Base-by-base conservation (phyloP, 2,113 vertebrate genomes). In the Pachypanchax playfairii region DNA sequence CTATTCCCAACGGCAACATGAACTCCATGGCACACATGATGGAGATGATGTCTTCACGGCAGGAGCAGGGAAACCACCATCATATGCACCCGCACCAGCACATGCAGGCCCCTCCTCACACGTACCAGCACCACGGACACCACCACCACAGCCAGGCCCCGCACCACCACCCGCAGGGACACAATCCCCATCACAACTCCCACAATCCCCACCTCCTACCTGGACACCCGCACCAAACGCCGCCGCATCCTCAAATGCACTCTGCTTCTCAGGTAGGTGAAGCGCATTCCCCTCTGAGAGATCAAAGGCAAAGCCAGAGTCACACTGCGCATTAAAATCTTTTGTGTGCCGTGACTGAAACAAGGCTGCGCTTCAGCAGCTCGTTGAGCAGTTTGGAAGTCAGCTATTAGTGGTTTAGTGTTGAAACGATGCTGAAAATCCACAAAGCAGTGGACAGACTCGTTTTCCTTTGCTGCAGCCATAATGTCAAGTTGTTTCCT, bases 21-120 rank as follows among this genome's bases (percentile, higher is more conserved):
- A 98, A 94, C 90, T 94, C 94, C 84, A 98, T 99, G 95, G 95
- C 96, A 66, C 97, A 99, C 89, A 98, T 99, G 96, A 98, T 99
- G 96, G 97, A 99, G 61, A 98, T 99, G 95, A 98, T 98, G 96
- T 93, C 93, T 66, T 95, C 96, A 2, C 94, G 96, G 77, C 96
- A 98, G 87, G 96, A 95, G 83, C 88, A 94, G 0, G 73, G 92
- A 0, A 73, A 86, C 0, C 96, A 99, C 88, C 96, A 98, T 46
- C 96, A 97, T 76, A 92, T 98, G 95, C 96, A 98, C 80, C 94
- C 94, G 0, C 97, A 99, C 93, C 95, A 96, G 90, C 97, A 98
- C 91, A 94, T 97, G 88, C 95, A 96, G 83, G 94, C 94, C 61
- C 95, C 94, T 31, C 94, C 93, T 0, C 90, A 95, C 0, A 93